Evolutionary conservation across 2,888 invertebrate genomes (phyloP).

Genomic region (Seladonia tumulorum): DNA sequence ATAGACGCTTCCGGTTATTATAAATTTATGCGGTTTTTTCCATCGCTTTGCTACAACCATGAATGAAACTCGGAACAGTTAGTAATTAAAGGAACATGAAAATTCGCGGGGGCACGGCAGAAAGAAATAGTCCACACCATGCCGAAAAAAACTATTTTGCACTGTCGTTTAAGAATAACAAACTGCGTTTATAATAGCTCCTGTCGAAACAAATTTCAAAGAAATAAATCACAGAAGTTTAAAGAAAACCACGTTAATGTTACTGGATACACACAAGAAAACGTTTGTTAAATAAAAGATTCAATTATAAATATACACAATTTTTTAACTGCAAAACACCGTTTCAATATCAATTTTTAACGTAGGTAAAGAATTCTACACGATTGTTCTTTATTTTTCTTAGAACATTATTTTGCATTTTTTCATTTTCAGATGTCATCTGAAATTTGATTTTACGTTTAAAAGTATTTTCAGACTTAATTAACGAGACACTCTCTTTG

Average conservation of each 20-base stretch:
- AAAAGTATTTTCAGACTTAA: background rate
- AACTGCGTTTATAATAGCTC: background rate
- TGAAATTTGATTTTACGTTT: background rate
- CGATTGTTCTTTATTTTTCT: background rate
- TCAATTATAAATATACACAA: background rate
- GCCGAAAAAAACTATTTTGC: background rate
- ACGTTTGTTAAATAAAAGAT: background rate
- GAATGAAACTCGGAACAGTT: constrained; percentile 46
- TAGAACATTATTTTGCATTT: background rate
- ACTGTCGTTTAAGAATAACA: background rate
- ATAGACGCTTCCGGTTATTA: constrained; percentile 82
- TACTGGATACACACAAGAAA: background rate
- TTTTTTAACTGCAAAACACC: background rate
- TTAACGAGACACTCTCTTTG: background rate
- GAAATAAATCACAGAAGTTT: background rate
- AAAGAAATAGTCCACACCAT: background rate
- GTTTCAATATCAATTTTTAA: background rate
- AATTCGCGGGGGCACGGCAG: background rate
- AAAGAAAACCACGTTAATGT: background rate
- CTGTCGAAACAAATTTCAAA: too few relatives aligned
- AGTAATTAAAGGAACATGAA: constrained; percentile 24
- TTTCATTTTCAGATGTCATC: background rate
- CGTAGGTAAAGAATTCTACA: background rate
- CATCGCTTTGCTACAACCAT: constrained; percentile 28
- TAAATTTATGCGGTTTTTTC: constrained; percentile 44